Base-by-base conservation (phyloP, 1,140 invertebrate genomes). In the Limonius californicus region DNA sequence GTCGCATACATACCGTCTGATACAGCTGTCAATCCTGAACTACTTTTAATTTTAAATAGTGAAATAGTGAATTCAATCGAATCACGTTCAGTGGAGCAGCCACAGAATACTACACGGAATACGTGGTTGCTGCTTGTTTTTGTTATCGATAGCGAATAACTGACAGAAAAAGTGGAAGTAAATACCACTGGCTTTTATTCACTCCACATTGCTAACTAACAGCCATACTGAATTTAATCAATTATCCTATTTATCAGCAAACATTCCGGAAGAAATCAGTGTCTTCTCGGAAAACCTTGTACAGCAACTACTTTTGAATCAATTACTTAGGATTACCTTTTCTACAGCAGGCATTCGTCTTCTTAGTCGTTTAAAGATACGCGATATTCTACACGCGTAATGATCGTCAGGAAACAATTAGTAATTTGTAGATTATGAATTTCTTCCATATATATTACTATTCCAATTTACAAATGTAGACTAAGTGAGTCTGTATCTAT, bases 31-130 rank as follows among this genome's bases (percentile, higher is more conserved):
- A 55, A 56, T 57, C 54, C 16, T 62, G 60, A 54, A 57, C 61
- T 53, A 55, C 55, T 62, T 62, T 62, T 62, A 57, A 62, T 62
- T 57, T 62, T 43, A 50, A 60, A 55, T 50, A 50, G 45, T 50
- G 45, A 50, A 60, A 55, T 18, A 50, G 45, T 18, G 45, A 18
- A 18, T 50, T 50, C 45, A 50, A 50, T 50, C 20, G 45, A 50
- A 50, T 50, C 45, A 50, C 45, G 45, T 50, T 50, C 45, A 50
- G 20, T 50, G 9, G 45, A 50, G 14, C 35, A 39, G 35, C 35
- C n/a, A 39, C 35, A 12, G 45, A 50, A 50, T 50, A 45, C 45
- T 50, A 18, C 45, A 50, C 3, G 45, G 16, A 19, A 50, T 50
- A 50, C 45, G 45, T 50, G 45, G 3, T 27, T 27, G 23, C 9